Evolutionary conservation across 2,888 invertebrate species (phyloP).

Genomic region (Autographa gamma): DNA sequence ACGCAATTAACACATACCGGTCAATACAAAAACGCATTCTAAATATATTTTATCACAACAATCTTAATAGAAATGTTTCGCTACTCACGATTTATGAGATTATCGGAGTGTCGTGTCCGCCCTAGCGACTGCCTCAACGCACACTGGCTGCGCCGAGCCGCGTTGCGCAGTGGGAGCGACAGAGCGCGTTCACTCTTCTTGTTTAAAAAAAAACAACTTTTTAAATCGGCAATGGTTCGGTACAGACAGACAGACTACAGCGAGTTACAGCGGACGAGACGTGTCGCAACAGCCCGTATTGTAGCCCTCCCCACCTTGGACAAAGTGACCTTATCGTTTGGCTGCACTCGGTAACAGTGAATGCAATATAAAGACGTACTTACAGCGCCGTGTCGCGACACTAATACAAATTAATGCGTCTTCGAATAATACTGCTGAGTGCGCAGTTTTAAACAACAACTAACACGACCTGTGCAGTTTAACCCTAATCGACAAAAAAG

Average conservation of each 20-base stretch:
- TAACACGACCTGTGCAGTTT: background rate
- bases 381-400: constrained; percentile 41
- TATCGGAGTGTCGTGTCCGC: constrained; percentile 70
- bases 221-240: constrained; percentile 62
- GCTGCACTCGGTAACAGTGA: constrained; percentile 80
- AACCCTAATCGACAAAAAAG: background rate
- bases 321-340: constrained; percentile 83
- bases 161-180: constrained; percentile 74
- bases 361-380: constrained; percentile 70
- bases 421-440: constrained; percentile 36
- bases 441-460: constrained; percentile 19
- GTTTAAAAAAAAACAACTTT: constrained; percentile 73
- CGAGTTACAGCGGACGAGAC: constrained; percentile 44
- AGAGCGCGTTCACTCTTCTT: constrained; percentile 69
- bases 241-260: constrained; percentile 59
- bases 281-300: constrained; percentile 73
- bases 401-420: constrained; percentile 40
- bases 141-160: constrained; percentile 74
- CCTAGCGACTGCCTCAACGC: constrained; percentile 72
- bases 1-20: constrained; percentile 50
- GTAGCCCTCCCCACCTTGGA: constrained; percentile 78
- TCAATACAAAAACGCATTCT: constrained; percentile 34
- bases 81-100: constrained; percentile 74
- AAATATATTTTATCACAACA: constrained; percentile 69
- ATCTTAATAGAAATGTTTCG: constrained; percentile 54